Base-by-base conservation (phyloP, 2,113 vertebrate genomes). In the Rutilus rutilus region DNA sequence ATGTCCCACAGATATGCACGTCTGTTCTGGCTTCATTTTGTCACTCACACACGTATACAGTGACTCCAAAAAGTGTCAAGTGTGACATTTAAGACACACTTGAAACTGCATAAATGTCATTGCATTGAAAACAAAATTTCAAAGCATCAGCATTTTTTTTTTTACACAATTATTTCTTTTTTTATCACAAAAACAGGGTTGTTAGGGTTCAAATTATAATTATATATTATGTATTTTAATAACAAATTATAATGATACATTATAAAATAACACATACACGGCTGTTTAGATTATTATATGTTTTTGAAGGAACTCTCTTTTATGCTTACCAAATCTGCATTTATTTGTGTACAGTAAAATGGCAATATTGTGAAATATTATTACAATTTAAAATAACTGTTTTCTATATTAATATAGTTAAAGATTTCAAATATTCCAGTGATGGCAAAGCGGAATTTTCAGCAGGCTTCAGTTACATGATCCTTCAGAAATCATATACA, bases 1-100 rank as follows among this genome's bases (percentile, higher is more conserved):
- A 89, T 80, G 90, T 92, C 92, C 89, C 78, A 90, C 59, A 92
- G 89, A 90, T 85, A 93, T 91, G 92, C 84, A 87, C 62, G 10
- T 39, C 45, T 90, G 5, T 71, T 50, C 47, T 47, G 10, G 14
- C 11, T 62, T 50, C 30, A 78, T 54, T 78, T 78, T 57, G 76
- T 57, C 59, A 80, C 23, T 17, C 50, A 39, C 19, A 39, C 33
- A 42, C 36, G 11, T 45, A 23, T 42, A 73, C 39, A 73, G 39
- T 14, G 69, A 45, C 21, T 21, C 8, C 19, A 71, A 71, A 71
- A 71, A 39, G 19, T 33, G 33, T 33, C 33, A 33, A 33, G 33
- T 33, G 33, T 33, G 7, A 36, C 42, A 42, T 36, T 33, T 8
- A 69, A 30, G 64, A 5, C 64, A 65, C 2, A 65, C 30, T 15